phyloP scores from a whole-genome alignment of 35 echinoderm and acorn worm genomes.

The Apostichopus japonicus region DNA sequence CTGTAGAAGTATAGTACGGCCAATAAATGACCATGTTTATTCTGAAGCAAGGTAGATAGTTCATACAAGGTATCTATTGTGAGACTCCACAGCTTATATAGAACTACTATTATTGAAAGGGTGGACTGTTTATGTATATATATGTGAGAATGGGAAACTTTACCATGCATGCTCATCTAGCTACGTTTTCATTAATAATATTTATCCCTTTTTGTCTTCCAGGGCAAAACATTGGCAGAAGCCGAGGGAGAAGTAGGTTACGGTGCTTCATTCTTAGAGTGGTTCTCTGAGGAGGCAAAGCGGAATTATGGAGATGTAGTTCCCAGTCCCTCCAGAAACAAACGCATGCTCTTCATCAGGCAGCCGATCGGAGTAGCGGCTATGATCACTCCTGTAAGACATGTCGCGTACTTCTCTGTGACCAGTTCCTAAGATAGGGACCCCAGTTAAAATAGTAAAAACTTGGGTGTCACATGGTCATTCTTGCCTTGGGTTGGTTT shows the following conservation, averaged over 20 bases:
- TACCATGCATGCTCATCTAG: too few relatives aligned
- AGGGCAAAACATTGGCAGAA: slow-evolving; percentile 92
- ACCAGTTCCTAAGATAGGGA: too few relatives aligned
- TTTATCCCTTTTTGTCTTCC: not conserved
- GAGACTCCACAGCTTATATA: not conserved
- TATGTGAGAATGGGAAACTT: too few relatives aligned
- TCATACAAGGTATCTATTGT: not conserved
- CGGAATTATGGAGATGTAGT: slow-evolving; percentile 85
- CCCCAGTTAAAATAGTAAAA: too few relatives aligned
- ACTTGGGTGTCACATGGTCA: too few relatives aligned
- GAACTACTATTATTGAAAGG: not conserved
- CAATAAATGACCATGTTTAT: too few relatives aligned
- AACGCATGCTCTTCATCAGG: slow-evolving; percentile 70
- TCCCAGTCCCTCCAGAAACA: slow-evolving; percentile 66
- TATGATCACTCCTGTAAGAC: slow-evolving; percentile 89
- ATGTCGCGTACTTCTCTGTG: too few relatives aligned
- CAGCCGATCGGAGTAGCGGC: slow-evolving; percentile 92
- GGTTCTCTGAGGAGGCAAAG: slow-evolving; percentile 87
- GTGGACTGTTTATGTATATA: too few relatives aligned
- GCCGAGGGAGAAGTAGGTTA: slow-evolving; percentile 84
- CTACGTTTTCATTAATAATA: too few relatives aligned
- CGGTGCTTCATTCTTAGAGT: slow-evolving; percentile 84
- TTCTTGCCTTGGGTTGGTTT: not conserved
- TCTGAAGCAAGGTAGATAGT: too few relatives aligned
- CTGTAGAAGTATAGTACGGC: too few relatives aligned